Base-by-base conservation (phyloP, 1,140 invertebrate species). In the Sitodiplosis mosellana region DNA sequence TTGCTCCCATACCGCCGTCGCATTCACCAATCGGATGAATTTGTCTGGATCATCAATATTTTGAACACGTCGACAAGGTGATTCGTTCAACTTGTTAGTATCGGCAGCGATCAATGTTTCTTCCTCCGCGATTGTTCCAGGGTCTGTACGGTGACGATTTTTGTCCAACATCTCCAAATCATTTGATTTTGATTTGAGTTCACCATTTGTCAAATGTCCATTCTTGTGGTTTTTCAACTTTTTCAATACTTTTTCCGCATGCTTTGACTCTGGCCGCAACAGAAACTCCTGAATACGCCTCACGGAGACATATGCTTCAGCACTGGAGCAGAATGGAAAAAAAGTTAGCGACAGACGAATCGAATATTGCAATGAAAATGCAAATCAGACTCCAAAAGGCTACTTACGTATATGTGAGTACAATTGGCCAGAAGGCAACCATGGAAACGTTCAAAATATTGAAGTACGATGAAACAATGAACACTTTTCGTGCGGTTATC, bases 371-470 rank as follows among this genome's bases (percentile, higher is more conserved):
- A 27, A 27, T 27, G 27, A 27, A 27, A 27, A 27, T 27, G 10
- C 10, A 27, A 3, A 27, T 27, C 27, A 27, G n/a, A n/a, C n/a
- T n/a, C n/a, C n/a, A n/a, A n/a, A n/a, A 27, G 3, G 10, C 10
- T 3, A 27, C 27, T 27, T 27, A 27, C 27, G 27, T 27, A 5
- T 27, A 69, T 6, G 70, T 71, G 18, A 80, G 73, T 44, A 78
- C 77, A 57, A 80, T 63, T 0, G 82, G 80, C 52, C 84, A 76
- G 47, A 77, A 77, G 27, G 82, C 75, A 0, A 81, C 65, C 58
- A 76, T 60, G 0, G 71, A 71, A 20, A 63, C 59, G 33, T 70
- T 65, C 20, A 76, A 51, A 18, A 69, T 61, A 46, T 72, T 70
- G 37, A 68, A 75, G 48, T 69, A 74, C 6, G 71, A 67, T 42